Base-by-base conservation (phyloP, 1,140 invertebrate genomes). In the Drosophila jambulina region DNA sequence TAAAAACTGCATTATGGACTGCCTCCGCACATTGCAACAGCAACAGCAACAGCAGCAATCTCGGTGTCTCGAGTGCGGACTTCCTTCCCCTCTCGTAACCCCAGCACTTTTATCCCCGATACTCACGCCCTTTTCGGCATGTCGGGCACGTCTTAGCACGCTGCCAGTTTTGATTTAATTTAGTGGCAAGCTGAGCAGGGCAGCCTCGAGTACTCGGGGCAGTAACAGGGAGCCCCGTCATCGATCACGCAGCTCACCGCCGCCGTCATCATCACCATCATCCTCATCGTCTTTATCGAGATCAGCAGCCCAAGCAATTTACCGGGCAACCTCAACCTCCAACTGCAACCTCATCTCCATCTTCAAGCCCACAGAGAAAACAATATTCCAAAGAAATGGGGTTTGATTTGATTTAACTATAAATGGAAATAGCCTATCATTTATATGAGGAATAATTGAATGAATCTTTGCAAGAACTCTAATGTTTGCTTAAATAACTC, bases 141-240 rank as follows among this genome's bases (percentile, higher is more conserved):
- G 85, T 80, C 80, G 64, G 81, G 80, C 84, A 88, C 84, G 84
- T 88, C 87, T 88, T 88, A 88, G 75, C 80, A 84, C 85, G 80
- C 84, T 84, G 84, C 84, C 84, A 87, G 84, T 82, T 88, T 87
- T 87, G 84, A 87, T 87, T 87, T 87, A 88, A 87, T 87, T 90
- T 90, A 88, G 84, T 84, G 75, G 77, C 84, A 80, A 80, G 80
- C 68, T 48, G 67, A 56, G 59, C 45, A 29, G 51, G 40, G 27
- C 40, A 53, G 34, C 36, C 36, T 29, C 19, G 42, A 60, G 42
- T 49, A 54, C 59, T 45, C n/a, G 54, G 43, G 43, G 9, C 27
- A 51, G 17, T 51, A 29, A 32, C 57, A 76, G 71, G 71, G 81
- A 88, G 75, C 75, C 53, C 70, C 60, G 74, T 72, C 83, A 88